These are phyloP conservation scores for Penaeus monodon DNA, from an alignment of 2,888 invertebrate genomes.

Conservation along the genomic window DNA sequence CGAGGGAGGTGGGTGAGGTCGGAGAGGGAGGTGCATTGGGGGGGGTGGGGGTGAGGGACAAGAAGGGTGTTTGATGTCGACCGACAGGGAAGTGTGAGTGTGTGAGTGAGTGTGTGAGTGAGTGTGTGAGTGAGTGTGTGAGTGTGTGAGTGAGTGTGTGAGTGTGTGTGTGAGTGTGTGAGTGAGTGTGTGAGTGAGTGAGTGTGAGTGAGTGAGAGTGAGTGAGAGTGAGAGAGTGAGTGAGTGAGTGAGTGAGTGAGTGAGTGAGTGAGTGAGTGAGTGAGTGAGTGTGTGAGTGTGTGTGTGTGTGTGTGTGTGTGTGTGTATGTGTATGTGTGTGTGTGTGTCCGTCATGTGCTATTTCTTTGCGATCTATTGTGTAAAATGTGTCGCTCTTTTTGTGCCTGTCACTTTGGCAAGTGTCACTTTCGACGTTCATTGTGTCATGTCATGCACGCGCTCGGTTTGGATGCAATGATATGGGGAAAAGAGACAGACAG, in stretches of 20 bases:
- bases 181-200: not conserved
- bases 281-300: conserved; percentile 4
- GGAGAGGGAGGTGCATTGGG: too few species aligned
- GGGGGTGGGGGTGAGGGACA: too few species aligned
- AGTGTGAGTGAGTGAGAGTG: not conserved
- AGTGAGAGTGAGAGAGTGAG: not conserved
- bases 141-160: not conserved
- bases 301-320: conserved; percentile 16
- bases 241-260: not conserved
- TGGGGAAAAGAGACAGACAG: too few species aligned
- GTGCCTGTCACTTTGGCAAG: too few species aligned
- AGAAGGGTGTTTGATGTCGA: too few species aligned
- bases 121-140: not conserved
- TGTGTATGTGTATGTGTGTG: not conserved
- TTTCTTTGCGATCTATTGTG: too few species aligned
- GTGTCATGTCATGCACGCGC: too few species aligned
- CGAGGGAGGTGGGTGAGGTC: too few species aligned
- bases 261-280: not conserved
- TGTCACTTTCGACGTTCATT: too few species aligned
- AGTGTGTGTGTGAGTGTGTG: not conserved
- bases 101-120: not conserved
- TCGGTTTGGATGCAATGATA: too few species aligned
- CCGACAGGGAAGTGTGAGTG: not conserved
- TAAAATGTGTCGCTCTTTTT: too few species aligned
- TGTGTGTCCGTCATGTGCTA: too few species aligned